These are phyloP conservation scores for Ctenodactylus gundi DNA, from an alignment of 2,113 vertebrate genomes.

Conservation along the genomic window DNA sequence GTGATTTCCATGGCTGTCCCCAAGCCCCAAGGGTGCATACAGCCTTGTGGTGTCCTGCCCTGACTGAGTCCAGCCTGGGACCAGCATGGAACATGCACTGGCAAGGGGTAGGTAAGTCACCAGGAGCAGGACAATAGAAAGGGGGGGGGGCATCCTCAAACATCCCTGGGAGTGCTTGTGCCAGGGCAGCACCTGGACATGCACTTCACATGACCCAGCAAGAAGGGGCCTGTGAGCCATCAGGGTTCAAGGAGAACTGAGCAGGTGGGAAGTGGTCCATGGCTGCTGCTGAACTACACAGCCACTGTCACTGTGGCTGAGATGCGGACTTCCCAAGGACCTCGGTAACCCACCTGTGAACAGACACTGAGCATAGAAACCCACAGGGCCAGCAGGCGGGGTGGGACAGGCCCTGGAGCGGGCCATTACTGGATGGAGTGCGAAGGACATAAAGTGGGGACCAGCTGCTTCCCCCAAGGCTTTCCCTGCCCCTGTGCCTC, in stretches of 20 bases:
- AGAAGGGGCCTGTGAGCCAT: neutral
- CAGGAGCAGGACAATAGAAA: neutral
- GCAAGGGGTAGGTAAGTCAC: neutral
- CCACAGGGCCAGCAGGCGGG: neutral
- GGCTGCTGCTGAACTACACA: neutral
- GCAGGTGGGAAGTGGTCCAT: neutral
- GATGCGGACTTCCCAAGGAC: neutral
- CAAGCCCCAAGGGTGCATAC: neutral
- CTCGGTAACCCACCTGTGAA: neutral
- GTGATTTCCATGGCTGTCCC: neutral
- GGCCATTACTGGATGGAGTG: neutral
- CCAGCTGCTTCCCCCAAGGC: neutral
- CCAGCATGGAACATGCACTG: neutral
- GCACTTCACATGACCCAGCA: neutral
- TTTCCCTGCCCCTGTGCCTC: neutral
- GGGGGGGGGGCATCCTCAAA: neutral
- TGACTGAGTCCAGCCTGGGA: neutral
- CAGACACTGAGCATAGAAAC: neutral
- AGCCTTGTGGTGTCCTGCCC: neutral
- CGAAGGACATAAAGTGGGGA: neutral
- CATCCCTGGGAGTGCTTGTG: too few species aligned
- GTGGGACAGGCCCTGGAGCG: fast-evolving
- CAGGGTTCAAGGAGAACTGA: neutral
- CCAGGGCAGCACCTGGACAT: neutral
- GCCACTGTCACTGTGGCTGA: neutral